These are phyloP conservation scores for Eulemur mongoz DNA, from an alignment of 2,797 vertebrate species.

Conservation along the genomic window DNA sequence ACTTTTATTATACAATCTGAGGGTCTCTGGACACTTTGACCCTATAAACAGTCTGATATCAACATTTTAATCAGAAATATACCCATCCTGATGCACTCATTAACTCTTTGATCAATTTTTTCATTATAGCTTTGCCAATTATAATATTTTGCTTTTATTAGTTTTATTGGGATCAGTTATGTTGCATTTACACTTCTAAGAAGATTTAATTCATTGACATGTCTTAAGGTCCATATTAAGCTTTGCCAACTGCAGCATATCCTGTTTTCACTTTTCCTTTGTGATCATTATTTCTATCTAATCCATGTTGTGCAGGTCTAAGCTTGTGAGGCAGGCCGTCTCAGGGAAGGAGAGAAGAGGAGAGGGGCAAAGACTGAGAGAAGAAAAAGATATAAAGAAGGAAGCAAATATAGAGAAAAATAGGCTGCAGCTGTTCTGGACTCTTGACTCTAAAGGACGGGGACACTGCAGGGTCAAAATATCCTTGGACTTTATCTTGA, in stretches of 20 bases:
- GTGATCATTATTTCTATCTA: background rate
- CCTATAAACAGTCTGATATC: background rate
- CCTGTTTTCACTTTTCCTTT: background rate
- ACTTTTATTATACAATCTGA: background rate
- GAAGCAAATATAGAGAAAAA: background rate
- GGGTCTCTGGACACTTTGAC: background rate
- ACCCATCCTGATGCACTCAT: background rate
- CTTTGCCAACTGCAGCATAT: background rate
- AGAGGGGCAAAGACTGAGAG: background rate
- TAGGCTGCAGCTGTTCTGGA: background rate
- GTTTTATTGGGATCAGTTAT: conserved; percentile 14
- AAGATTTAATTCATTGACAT: background rate
- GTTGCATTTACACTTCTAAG: background rate
- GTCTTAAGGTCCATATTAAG: conserved; percentile 9
- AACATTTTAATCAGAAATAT: conserved; percentile 35
- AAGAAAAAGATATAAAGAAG: background rate
- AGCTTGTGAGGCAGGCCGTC: background rate
- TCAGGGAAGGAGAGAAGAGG: background rate
- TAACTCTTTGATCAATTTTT: background rate
- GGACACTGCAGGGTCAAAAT: background rate
- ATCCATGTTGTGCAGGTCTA: background rate
- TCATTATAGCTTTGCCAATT: background rate
- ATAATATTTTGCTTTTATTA: background rate
- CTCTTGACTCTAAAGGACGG: background rate
- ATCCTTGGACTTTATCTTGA: background rate